phyloP scores from a whole-genome alignment of 2,888 invertebrate genomes.

The Orgyia antiqua region DNA sequence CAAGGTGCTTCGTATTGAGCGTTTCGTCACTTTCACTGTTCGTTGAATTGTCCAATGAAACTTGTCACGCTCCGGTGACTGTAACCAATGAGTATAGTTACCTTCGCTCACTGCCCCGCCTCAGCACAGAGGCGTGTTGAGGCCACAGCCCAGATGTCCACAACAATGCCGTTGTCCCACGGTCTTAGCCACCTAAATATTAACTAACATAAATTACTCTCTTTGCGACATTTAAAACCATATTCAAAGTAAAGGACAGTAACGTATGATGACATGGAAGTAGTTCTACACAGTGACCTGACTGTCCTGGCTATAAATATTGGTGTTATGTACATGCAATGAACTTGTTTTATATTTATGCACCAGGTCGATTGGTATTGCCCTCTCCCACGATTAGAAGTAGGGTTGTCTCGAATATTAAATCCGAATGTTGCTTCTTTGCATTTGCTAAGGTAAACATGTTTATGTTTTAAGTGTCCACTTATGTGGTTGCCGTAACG shows the following conservation, averaged over 20 bases:
- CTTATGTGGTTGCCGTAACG: too few species aligned
- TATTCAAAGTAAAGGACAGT: conserved; percentile 6
- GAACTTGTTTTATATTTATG: conserved; percentile 34
- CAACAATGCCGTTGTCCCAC: conserved; percentile 39
- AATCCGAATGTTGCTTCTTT: too few species aligned
- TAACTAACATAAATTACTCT: conserved; percentile 5
- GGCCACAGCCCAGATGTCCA: conserved; percentile 46
- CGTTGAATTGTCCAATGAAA: conserved; percentile 68
- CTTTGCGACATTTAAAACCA: conserved; percentile 15
- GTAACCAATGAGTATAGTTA: conserved; percentile 70
- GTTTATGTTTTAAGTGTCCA: too few species aligned
- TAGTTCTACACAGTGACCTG: conserved; percentile 22
- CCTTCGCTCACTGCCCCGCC: conserved; percentile 67
- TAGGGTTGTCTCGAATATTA: conserved; percentile 23
- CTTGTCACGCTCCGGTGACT: conserved; percentile 65
- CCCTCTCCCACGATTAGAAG: conserved; percentile 30
- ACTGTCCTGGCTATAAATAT: conserved; percentile 24
- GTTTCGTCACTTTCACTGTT: conserved; percentile 69
- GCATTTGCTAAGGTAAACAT: too few species aligned
- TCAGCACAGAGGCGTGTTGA: conserved; percentile 61
- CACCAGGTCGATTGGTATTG: conserved; percentile 29
- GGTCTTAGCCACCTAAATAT: conserved; percentile 23
- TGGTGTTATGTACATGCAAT: conserved; percentile 26
- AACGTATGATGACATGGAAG: conserved; percentile 7
- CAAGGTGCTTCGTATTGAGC: conserved; percentile 55